Percentiles rank a stretch among this genome's conserved stretches.
Conservation (phyloP, 1,140 invertebrate genomes). For the Drosophila watanabei region DNA sequence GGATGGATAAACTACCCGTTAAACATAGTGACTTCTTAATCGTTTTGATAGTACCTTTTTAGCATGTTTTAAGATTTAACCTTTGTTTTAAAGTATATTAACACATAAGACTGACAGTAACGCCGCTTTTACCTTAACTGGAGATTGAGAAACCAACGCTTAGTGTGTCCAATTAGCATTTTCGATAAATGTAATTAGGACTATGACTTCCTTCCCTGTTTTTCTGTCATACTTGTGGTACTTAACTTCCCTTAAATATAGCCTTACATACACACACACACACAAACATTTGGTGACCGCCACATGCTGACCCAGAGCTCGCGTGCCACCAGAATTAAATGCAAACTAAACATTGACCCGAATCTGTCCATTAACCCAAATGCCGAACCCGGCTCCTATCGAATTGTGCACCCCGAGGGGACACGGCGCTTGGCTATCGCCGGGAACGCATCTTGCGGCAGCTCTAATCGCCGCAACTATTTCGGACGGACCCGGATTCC, state of each 20-base stretch:
- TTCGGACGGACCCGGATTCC: not conserved
- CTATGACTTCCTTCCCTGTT: not conserved
- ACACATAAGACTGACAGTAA: not conserved
- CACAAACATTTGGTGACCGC: not conserved
- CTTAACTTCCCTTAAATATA: not conserved
- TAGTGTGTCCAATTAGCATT: not conserved
- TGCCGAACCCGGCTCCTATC: constrained; percentile 38
- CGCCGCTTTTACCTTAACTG: not conserved
- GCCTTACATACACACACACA: not conserved
- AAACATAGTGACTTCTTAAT: too few relatives aligned
- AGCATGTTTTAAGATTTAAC: too few relatives aligned
- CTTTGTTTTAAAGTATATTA: too few relatives aligned
- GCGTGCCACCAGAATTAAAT: constrained; percentile 42
- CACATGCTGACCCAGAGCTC: not conserved
- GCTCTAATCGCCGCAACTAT: constrained; percentile 49
- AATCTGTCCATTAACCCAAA: constrained; percentile 76
- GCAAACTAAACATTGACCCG: constrained; percentile 77
- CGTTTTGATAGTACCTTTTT: too few relatives aligned
- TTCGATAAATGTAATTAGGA: not conserved
- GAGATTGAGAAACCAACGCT: not conserved
- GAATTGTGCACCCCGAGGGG: constrained; percentile 47
- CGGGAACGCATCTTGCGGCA: constrained; percentile 62
- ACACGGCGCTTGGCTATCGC: constrained; percentile 36
- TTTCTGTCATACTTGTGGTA: not conserved
- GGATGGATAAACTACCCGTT: too few relatives aligned